Evolutionary conservation across 1,140 invertebrate species (phyloP).

Genomic region (Bombyx mori): DNA sequence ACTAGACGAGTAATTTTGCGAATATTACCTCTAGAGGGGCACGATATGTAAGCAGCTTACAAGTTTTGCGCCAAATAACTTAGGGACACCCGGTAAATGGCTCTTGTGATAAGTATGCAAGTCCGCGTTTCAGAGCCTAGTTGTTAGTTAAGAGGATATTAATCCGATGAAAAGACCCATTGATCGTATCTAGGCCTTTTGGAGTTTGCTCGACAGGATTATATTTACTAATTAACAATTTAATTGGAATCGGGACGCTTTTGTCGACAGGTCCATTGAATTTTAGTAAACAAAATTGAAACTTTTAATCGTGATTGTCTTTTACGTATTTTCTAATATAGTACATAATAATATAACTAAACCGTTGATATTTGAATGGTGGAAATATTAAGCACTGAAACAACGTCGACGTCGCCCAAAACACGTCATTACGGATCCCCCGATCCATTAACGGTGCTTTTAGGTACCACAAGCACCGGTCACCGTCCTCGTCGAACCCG

Average conservation of each 20-base stretch:
- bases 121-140: slow-evolving; percentile 26
- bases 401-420: not conserved
- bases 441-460: too few relatives aligned
- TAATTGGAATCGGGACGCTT: not conserved
- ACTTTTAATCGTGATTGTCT: too few relatives aligned
- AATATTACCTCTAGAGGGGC: slow-evolving; percentile 39
- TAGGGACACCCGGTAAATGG: slow-evolving; percentile 28
- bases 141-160: slow-evolving; percentile 46
- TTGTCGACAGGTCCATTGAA: not conserved
- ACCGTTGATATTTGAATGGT: not conserved
- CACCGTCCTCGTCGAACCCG: too few relatives aligned
- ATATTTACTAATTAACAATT: not conserved
- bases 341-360: too few relatives aligned
- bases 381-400: not conserved
- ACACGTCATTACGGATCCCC: too few relatives aligned
- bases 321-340: too few relatives aligned
- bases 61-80: slow-evolving; percentile 40
- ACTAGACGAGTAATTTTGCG: slow-evolving; percentile 50
- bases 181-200: slow-evolving; percentile 21
- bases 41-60: slow-evolving; percentile 44
- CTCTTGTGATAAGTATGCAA: slow-evolving; percentile 38
- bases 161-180: slow-evolving; percentile 52
- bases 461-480: too few relatives aligned
- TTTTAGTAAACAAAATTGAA: too few relatives aligned
- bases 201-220: not conserved